phyloP scores from a whole-genome alignment of 2,113 vertebrate species.

The Sylvilagus bachmani region DNA sequence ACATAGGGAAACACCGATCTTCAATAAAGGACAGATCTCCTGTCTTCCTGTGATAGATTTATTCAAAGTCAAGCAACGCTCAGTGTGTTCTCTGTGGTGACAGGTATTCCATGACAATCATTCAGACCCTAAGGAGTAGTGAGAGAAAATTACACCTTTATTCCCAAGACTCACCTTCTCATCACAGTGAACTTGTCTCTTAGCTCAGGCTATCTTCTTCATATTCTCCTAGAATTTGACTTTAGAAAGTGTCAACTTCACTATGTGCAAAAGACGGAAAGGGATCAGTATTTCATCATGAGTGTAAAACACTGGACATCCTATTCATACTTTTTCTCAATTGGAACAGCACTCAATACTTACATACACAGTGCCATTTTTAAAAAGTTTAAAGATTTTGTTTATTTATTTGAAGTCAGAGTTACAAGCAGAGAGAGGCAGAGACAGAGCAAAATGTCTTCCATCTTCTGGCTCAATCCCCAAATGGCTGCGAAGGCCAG shows the following conservation, averaged over 20 bases:
- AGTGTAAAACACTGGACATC: rapidly evolving
- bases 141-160: background rate
- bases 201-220: background rate
- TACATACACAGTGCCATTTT: background rate
- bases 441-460: too few species aligned
- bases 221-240: background rate
- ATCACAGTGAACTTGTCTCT: rapidly evolving
- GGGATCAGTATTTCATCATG: background rate
- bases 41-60: background rate
- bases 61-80: too few species aligned
- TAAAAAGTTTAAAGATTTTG: too few species aligned
- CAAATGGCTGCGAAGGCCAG: too few species aligned
- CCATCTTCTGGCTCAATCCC: too few species aligned
- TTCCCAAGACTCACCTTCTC: background rate
- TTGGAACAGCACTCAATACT: background rate
- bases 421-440: too few species aligned
- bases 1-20: background rate
- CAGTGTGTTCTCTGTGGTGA: background rate
- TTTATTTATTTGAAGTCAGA: too few species aligned
- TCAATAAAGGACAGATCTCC: background rate
- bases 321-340: background rate
- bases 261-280: background rate
- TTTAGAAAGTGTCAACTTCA: background rate
- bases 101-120: too few species aligned
- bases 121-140: background rate